Conservation (phyloP, 2,113 vertebrate genomes). For the Rallus limicola region DNA sequence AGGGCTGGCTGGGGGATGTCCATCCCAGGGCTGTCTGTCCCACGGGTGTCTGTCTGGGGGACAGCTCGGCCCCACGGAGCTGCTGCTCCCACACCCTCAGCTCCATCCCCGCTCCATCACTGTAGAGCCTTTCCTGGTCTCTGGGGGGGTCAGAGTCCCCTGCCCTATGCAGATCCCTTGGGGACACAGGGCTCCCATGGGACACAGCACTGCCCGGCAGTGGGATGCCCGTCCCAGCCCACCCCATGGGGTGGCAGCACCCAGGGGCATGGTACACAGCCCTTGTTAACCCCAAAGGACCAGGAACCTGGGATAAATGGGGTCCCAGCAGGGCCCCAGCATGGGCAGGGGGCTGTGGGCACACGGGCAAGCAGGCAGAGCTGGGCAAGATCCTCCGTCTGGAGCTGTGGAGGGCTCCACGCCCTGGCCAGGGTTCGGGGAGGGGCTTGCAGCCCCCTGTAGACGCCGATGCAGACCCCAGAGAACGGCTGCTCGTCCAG, state of each 20-base stretch:
- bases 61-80: too few species aligned
- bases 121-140: not conserved
- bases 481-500: not conserved
- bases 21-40: not conserved
- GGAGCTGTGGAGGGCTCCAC: not conserved
- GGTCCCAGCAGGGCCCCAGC: accelerated
- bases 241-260: not conserved
- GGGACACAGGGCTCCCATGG: accelerated
- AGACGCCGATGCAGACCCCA: not conserved
- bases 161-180: not conserved
- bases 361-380: accelerated
- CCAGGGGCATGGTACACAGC: not conserved
- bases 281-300: not conserved
- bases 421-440: not conserved
- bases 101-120: not conserved
- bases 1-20: not conserved
- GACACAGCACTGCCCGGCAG: not conserved
- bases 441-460: not conserved
- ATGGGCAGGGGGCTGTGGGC: not conserved
- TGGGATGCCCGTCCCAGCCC: not conserved
- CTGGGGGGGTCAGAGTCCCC: not conserved
- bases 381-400: not conserved
- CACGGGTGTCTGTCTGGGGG: not conserved
- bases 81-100: not conserved
- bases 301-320: accelerated